Conservation (phyloP, 2,113 vertebrate species). For the Cinclus mexicanus region DNA sequence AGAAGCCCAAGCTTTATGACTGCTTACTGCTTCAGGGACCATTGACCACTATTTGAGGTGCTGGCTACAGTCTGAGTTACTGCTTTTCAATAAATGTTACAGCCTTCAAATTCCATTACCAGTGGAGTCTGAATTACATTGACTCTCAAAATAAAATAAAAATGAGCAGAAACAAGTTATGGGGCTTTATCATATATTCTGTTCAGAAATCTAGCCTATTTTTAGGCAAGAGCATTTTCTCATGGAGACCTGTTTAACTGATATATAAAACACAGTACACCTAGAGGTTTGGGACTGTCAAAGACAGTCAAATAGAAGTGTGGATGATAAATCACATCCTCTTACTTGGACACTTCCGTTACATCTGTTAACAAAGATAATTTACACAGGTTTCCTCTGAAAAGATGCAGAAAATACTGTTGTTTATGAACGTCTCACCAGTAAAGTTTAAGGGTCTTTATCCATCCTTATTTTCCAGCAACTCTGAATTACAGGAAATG, state of each 20-base stretch:
- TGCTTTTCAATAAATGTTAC: conserved; percentile 31
- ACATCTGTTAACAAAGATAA: not conserved
- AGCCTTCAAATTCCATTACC: conserved; percentile 23
- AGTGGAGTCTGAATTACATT: not conserved
- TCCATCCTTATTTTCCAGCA: not conserved
- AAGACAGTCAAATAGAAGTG: fast-evolving
- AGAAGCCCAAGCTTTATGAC: conserved; percentile 24
- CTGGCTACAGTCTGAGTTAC: not conserved
- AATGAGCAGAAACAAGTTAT: conserved; percentile 8
- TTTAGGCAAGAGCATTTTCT: not conserved
- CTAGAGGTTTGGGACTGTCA: not conserved
- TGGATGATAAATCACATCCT: not conserved
- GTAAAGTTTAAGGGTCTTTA: not conserved
- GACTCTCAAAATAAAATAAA: conserved; percentile 26
- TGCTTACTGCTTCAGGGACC: conserved; percentile 30
- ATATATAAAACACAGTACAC: not conserved
- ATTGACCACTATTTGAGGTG: conserved; percentile 29
- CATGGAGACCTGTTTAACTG: not conserved
- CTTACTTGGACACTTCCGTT: not conserved
- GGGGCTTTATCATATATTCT: not conserved
- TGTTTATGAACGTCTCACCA: not conserved
- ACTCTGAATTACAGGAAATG: not conserved
- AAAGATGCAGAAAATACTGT: not conserved
- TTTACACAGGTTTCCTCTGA: not conserved
- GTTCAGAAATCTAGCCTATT: not conserved